Base-by-base conservation (phyloP, 2,888 invertebrate genomes). In the Sesia bembeciformis region DNA sequence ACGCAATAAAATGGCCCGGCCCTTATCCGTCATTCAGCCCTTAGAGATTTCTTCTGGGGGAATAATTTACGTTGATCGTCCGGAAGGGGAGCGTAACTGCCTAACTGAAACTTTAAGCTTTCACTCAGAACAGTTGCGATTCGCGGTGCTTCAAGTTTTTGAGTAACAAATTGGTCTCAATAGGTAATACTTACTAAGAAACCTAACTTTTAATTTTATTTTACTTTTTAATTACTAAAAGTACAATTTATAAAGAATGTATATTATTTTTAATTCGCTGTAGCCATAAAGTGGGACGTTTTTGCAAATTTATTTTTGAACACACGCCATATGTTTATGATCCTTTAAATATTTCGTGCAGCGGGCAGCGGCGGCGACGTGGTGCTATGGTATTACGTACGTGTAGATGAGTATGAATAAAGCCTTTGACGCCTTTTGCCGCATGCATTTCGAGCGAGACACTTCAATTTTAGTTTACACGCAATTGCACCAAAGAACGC, bases 41-140 rank as follows among this genome's bases (percentile, higher is more conserved):
- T 84, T 79, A 66, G 87, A 86, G 86, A 86, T 87, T 87, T 86
- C 86, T 87, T 87, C 84, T 81, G 77, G 80, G 80, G 78, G 85
- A 85, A 86, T 89, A 89, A 88, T 89, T 89, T 85, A 89, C 88
- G 86, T 84, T 84, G 88, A 87, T 88, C 88, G 86, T 65, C 76
- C 78, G 73, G 80, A 83, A 82, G 86, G 86, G 86, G 84, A 84
- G 80, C 81, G 84, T 82, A 84, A 87, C 85, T 86, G 85, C 86
- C 83, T 84, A 77, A 83, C 81, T 84, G 85, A 87, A 88, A 87
- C 87, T 88, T 88, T 86, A 86, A 87, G 87, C 86, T 84, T 85
- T 83, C 84, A 81, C 81, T 85, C 82, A 82, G 80, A 80, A 79
- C 75, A 76, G 79, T 76, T 77, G 78, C 79, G 84, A 84, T 80